Conservation (phyloP, 2,888 invertebrate genomes). For the Heliconius erato region DNA sequence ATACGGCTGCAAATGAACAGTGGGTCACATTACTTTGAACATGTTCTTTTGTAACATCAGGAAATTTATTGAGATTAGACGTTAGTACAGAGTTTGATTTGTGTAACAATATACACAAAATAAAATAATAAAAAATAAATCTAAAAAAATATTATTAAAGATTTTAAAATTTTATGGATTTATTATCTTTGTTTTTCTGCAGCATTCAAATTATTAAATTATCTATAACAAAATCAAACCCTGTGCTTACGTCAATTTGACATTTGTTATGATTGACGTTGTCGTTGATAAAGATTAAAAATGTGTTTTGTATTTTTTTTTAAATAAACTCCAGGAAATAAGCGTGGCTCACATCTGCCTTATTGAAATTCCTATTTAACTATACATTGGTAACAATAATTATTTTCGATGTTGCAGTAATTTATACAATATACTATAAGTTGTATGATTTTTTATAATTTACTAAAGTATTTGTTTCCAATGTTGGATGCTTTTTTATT, state of each 20-base stretch:
- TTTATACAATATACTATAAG: constrained; percentile 2
- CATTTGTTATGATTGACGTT: constrained; percentile 23
- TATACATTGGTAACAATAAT: background rate
- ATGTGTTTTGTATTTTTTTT: constrained; percentile 19
- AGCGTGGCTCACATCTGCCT: constrained; percentile 39
- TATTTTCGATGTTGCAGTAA: background rate
- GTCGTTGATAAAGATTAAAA: constrained; percentile 19
- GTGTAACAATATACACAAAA: background rate
- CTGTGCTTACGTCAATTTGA: constrained; percentile 9
- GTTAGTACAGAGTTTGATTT: background rate
- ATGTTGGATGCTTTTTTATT: constrained; percentile 61
- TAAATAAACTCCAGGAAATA: constrained; percentile 11
- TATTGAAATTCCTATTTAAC: background rate
- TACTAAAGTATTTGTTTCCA: constrained; percentile 54
- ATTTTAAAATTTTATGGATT: background rate
- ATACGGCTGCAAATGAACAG: constrained; percentile 64
- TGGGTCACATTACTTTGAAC: constrained; percentile 44
- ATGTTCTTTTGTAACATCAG: constrained; percentile 1
- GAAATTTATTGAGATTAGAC: constrained; percentile 13
- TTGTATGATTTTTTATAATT: constrained; percentile 14
- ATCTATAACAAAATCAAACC: background rate
- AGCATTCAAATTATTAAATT: no score
- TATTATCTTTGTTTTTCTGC: background rate
- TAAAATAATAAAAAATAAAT: background rate
- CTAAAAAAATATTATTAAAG: background rate